phyloP scores from a whole-genome alignment of 2,113 vertebrate genomes.

The Eclectus roratus region DNA sequence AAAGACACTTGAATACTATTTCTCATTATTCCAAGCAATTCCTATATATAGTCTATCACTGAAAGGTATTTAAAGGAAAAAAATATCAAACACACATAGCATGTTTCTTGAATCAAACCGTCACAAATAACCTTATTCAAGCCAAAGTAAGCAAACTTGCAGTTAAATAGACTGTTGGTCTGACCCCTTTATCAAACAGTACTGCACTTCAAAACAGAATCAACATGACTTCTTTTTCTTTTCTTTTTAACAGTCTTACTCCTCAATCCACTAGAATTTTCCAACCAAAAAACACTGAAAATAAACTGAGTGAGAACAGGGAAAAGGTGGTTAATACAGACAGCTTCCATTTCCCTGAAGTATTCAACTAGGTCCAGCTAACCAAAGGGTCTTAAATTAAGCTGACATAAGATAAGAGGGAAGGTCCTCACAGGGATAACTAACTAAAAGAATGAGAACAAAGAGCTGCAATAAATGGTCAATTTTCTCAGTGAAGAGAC shows the following conservation, averaged over 20 bases:
- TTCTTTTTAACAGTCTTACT: neutral
- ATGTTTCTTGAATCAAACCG: neutral
- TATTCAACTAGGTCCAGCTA: neutral
- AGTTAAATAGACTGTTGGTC: neutral
- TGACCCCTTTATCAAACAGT: neutral
- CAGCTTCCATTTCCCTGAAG: neutral
- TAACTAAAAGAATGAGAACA: neutral
- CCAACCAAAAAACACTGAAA: neutral
- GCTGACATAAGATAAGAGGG: neutral
- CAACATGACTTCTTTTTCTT: neutral
- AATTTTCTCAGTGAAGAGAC: conserved; percentile 3
- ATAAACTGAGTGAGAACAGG: neutral
- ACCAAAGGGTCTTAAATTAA: neutral
- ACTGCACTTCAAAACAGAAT: neutral
- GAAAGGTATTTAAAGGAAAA: neutral
- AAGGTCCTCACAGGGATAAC: neutral
- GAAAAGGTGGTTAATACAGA: neutral
- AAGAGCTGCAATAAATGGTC: neutral
- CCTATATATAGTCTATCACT: neutral
- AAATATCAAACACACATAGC: neutral
- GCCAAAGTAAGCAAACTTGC: neutral
- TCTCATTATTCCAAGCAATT: neutral
- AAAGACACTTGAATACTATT: neutral
- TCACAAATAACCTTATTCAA: neutral
- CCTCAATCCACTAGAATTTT: neutral